Evolutionary conservation across 2,888 invertebrate genomes (phyloP), one percentile per base, ranked within the genome.

Genomic region (Himalopsyche japonica): DNA sequence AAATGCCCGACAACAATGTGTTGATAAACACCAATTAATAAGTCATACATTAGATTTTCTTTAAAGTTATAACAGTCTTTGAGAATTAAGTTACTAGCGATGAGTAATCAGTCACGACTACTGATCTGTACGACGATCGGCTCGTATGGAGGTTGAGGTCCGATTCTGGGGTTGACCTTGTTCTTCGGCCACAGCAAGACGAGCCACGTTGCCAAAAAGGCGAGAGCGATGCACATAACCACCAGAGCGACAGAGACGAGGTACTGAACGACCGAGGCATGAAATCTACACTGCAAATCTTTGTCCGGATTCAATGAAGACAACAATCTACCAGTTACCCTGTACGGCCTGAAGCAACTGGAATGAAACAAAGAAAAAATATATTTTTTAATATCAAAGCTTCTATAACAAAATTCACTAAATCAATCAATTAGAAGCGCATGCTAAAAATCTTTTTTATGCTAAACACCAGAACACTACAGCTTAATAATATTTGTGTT

Each of bases 331-430:
- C 10, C 94, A 93, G 0, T 34, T 32, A 79, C 18, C 27, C 79
- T 80, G 12, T 78, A 79, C 5, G 84, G 84, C 20, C 90, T 89
- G 70, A 88, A 89, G 87, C 94, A 94, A 87, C 94, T 94, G 91
- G 79, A 90, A 90, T 57, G 20, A 57, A 57, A 57, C 7, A 2
- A n/a, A 57, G 10, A 57, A 57, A 57, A 57, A 20, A 49, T 3
- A 37, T 37, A 37, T 8, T 37, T 37, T 37, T 37, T n/a, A n/a
- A n/a, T n/a, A n/a, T n/a, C n/a, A n/a, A n/a, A n/a, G n/a, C n/a
- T n/a, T n/a, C n/a, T n/a, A n/a, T n/a, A n/a, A n/a, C n/a, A n/a
- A n/a, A n/a, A n/a, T n/a, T n/a, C n/a, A n/a, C n/a, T n/a, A n/a
- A n/a, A n/a, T n/a, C n/a, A n/a, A n/a, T n/a, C n/a, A n/a, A n/a